These are phyloP conservation scores for Zonotrichia leucophrys DNA, from an alignment of 2,113 vertebrate species.

Conservation along the genomic window DNA sequence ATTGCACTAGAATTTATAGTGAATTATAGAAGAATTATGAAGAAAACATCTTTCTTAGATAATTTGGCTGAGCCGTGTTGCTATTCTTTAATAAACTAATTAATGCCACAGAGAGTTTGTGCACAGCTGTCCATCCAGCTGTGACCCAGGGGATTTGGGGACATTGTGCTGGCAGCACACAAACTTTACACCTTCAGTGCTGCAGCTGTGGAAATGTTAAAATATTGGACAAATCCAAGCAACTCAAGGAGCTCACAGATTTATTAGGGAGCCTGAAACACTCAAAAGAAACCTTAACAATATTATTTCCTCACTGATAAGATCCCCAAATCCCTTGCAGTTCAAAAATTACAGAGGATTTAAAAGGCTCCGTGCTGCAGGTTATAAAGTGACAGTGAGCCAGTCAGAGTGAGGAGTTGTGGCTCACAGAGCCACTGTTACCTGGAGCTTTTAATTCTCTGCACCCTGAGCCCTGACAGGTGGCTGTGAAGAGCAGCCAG, in stretches of 20 bases:
- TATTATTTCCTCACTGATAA: constrained; percentile 47
- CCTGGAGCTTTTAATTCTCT: constrained; percentile 33
- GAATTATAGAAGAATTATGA: too few species aligned
- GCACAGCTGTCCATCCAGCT: not conserved
- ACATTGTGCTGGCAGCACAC: not conserved
- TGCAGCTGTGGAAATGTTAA: not conserved
- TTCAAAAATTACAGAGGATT: constrained; percentile 53
- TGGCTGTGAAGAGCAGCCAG: not conserved
- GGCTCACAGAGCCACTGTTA: constrained; percentile 24
- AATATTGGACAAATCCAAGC: not conserved
- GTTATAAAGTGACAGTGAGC: constrained; percentile 49
- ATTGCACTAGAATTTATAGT: not conserved
- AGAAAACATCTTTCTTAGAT: not conserved
- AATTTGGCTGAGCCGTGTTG: not conserved
- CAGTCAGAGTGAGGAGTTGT: constrained; percentile 29
- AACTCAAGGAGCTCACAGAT: not conserved
- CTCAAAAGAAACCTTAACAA: not conserved
- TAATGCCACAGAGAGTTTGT: not conserved
- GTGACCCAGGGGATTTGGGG: not conserved
- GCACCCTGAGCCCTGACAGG: constrained; percentile 34
- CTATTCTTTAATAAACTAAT: not conserved
- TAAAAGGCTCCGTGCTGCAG: constrained; percentile 12
- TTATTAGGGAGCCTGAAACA: constrained; percentile 1
- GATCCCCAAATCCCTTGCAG: constrained; percentile 28
- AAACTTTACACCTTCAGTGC: not conserved